Percentiles rank a stretch among this genome's conserved stretches.
Evolutionary conservation across 64 coral and sea anemone genomes (phyloP).

Genomic region (Pocillopora damicornis): DNA sequence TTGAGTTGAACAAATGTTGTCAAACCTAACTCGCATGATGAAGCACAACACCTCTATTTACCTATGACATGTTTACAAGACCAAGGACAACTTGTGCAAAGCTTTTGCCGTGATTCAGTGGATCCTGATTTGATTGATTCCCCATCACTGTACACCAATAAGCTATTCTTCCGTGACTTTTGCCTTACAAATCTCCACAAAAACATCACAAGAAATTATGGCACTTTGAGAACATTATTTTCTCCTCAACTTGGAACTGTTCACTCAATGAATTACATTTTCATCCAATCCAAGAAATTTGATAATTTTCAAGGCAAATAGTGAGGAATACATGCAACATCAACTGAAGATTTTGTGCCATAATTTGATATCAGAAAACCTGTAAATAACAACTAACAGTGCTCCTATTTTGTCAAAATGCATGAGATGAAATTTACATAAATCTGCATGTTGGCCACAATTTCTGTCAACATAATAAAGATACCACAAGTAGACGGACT

Average conservation of each 20-base stretch:
- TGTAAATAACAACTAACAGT: not conserved
- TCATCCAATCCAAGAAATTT: not conserved
- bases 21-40: too few relatives aligned
- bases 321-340: not conserved
- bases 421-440: slow-evolving; percentile 6
- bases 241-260: not conserved
- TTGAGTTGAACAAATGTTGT: too few relatives aligned
- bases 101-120: not conserved
- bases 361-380: not conserved
- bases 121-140: not conserved
- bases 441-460: not conserved
- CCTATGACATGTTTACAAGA: not conserved
- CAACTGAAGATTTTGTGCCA: not conserved
- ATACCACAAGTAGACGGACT: not conserved
- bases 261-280: not conserved
- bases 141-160: not conserved
- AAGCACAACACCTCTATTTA: not conserved
- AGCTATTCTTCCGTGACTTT: slow-evolving; percentile 3
- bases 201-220: not conserved
- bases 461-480: not conserved
- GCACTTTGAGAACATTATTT: not conserved
- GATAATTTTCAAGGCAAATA: not conserved
- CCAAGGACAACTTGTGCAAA: not conserved
- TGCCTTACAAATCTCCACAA: not conserved
- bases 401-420: not conserved